A percentile compares a stretch with the other conserved stretches of the same genome.
Evolutionary conservation across 2,888 invertebrate species (phyloP).

Genomic region (Andricus curvator): DNA sequence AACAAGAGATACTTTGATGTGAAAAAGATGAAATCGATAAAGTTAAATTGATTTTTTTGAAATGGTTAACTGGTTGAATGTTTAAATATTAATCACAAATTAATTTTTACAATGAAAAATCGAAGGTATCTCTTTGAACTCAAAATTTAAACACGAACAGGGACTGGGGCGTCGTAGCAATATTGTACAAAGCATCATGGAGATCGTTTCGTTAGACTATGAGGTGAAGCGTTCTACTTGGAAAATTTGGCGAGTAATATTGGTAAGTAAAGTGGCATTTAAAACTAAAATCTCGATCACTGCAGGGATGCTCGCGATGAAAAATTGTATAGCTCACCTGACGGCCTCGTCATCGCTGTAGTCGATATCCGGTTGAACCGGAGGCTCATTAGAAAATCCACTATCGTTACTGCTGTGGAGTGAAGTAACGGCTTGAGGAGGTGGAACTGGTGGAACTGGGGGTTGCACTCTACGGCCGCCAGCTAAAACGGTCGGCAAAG

Average conservation of each 20-base stretch:
- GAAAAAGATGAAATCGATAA: not conserved
- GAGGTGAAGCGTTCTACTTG: slow-evolving; percentile 51
- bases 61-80: too few species aligned
- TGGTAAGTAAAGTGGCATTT: slow-evolving; percentile 45
- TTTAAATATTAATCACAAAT: not conserved
- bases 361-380: slow-evolving; percentile 92
- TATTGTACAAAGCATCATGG: slow-evolving; percentile 56
- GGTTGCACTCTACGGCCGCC: slow-evolving; percentile 78
- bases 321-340: slow-evolving; percentile 79
- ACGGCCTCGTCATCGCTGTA: slow-evolving; percentile 93
- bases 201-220: slow-evolving; percentile 51
- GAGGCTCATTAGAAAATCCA: slow-evolving; percentile 92
- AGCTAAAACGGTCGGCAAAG: slow-evolving; percentile 74
- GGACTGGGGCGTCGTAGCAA: slow-evolving; percentile 38
- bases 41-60: slow-evolving; percentile 17
- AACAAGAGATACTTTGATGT: slow-evolving; percentile 36
- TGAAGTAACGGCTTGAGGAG: slow-evolving; percentile 80
- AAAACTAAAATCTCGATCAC: slow-evolving; percentile 44
- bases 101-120: slow-evolving; percentile 17
- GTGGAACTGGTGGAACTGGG: slow-evolving; percentile 76
- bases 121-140: slow-evolving; percentile 28
- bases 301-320: slow-evolving; percentile 45
- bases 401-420: slow-evolving; percentile 95
- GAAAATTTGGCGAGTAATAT: slow-evolving; percentile 49
- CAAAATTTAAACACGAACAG: slow-evolving; percentile 11